A percentile compares a stretch with the other conserved stretches of the same genome.
Conservation (phyloP, 2,797 vertebrate genomes). For the Micropoecilia bifurca region DNA sequence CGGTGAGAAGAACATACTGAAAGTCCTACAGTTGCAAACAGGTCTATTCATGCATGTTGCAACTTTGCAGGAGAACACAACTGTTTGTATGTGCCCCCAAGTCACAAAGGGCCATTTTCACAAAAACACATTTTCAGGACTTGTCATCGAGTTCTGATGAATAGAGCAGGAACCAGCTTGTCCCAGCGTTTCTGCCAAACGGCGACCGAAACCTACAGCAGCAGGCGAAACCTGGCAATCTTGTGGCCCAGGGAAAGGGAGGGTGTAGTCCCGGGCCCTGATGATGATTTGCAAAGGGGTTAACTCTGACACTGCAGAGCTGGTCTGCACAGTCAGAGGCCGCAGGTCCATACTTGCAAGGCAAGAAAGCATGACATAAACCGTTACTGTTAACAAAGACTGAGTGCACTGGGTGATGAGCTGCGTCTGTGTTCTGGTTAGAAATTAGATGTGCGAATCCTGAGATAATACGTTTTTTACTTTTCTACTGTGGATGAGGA, state of each 20-base stretch:
- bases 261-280: constrained; percentile 70
- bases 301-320: constrained; percentile 76
- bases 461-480: not conserved
- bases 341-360: constrained; percentile 74
- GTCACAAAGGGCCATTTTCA: constrained; percentile 44
- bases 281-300: constrained; percentile 65
- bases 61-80: constrained; percentile 14
- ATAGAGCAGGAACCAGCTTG: constrained; percentile 83
- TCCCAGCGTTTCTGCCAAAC: constrained; percentile 69
- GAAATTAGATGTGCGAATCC: not conserved
- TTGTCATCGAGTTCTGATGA: constrained; percentile 69
- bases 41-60: constrained; percentile 10
- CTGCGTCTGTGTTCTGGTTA: constrained; percentile 12
- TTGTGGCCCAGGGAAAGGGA: constrained; percentile 63
- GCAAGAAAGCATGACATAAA: constrained; percentile 45
- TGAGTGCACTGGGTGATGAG: constrained; percentile 7
- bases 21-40: constrained; percentile 15
- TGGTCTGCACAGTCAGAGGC: constrained; percentile 78
- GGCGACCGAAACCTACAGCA: constrained; percentile 82
- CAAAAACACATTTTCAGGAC: constrained; percentile 52
- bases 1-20: constrained; percentile 13
- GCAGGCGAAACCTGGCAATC: constrained; percentile 85
- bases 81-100: constrained; percentile 30
- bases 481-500: constrained; percentile 1
- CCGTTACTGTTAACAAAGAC: constrained; percentile 66